A percentile compares a stretch with the other conserved stretches of the same genome.
Evolutionary conservation across 2,113 vertebrate species (phyloP).

Genomic region (Misgurnus anguillicaudatus): DNA sequence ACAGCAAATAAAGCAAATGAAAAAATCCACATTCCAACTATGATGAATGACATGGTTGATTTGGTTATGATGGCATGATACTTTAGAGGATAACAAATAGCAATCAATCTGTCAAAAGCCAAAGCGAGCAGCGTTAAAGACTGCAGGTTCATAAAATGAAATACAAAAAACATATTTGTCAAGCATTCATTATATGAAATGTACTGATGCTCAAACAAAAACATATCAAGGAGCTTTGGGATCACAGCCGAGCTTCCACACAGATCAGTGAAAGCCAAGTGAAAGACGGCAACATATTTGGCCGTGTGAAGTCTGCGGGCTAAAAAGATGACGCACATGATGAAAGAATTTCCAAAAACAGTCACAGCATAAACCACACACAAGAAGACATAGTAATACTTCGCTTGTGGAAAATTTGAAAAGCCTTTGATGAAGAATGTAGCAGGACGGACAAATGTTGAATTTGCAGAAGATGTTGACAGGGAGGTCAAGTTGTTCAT

Average conservation of each 20-base stretch:
- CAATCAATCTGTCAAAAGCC: conserved; percentile 68
- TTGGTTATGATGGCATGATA: conserved; percentile 60
- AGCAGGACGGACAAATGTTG: conserved; percentile 27
- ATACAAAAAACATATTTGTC: conserved; percentile 67
- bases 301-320: conserved; percentile 45
- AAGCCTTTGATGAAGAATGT: conserved; percentile 51
- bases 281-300: conserved; percentile 51
- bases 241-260: conserved; percentile 49
- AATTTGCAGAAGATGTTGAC: neutral
- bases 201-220: conserved; percentile 46
- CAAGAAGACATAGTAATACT: conserved; percentile 49
- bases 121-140: conserved; percentile 64
- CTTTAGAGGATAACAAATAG: conserved; percentile 66
- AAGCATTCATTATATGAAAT: conserved; percentile 63
- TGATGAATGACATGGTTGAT: conserved; percentile 56
- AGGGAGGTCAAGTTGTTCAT: neutral
- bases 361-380: conserved; percentile 45
- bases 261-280: conserved; percentile 48
- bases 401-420: conserved; percentile 31
- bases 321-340: conserved; percentile 35
- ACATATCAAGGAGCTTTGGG: conserved; percentile 46
- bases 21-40: conserved; percentile 51
- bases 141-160: conserved; percentile 49
- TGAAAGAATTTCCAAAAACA: conserved; percentile 34
- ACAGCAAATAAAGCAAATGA: accelerated